Base-by-base conservation (phyloP, 2,888 invertebrate species). In the Rhamnusium bicolor region DNA sequence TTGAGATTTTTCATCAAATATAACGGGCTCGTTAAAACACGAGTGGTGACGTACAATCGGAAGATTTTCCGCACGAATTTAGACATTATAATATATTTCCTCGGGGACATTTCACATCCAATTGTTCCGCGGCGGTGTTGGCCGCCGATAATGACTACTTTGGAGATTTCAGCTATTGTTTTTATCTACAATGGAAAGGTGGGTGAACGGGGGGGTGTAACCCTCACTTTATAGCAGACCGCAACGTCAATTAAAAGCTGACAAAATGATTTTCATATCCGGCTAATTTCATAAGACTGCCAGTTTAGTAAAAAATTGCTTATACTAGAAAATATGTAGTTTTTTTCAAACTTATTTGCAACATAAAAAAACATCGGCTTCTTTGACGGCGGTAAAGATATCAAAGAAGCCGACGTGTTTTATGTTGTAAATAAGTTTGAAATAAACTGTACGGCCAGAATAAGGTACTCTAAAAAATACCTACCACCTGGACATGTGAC, bases 11-110 rank as follows among this genome's bases (percentile, higher is more conserved):
- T 63, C 63, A 8, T 70, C 80, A 81, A 80, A 81, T 78, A 81
- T 76, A 76, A 75, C 77, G 73, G 74, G 74, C 81, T 82, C 73
- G 83, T 84, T 83, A 84, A 80, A 82, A 58, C 74, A 60, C 65
- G 69, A 77, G 73, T 73, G 80, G 77, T 75, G 83, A 79, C 81
- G 81, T 79, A 77, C 83, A 86, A 85, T 86, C 83, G 84, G 86
- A 83, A 86, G 86, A 86, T 87, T 86, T 86, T 86, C 85, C 84
- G 84, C 85, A 84, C 85, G 86, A 85, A 85, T 85, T 85, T 84
- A 78, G 81, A 81, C 85, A 84, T 85, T 86, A 84, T 85, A 79
- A 79, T 80, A 77, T 81, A 84, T 84, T 84, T 86, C 86, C 85
- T 85, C 60, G 47, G 86, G 85, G 86, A 84, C 77, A 67, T 78